Evolutionary conservation across 2,113 vertebrate species (phyloP), one percentile per base, ranked within the genome.

Genomic region (Nanorana parkeri): DNA sequence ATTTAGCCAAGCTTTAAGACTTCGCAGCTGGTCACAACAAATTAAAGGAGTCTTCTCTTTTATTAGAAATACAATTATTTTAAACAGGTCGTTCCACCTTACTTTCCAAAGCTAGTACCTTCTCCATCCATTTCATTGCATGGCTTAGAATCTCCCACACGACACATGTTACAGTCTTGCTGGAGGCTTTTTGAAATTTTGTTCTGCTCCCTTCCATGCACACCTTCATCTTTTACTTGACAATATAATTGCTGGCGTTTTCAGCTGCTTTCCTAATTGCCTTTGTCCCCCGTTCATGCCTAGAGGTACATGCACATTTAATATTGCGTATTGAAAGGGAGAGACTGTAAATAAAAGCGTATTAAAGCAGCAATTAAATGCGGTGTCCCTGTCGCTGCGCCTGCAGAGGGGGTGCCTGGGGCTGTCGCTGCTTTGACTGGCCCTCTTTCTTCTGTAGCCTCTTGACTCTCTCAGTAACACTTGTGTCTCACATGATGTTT

Each of bases 391-490:
- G 64, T 65, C 80, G 63, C 72, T 47, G 20, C 13, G 52, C 61
- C 47, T 41, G 80, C 68, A 72, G 79, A 81, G 66, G 54, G 41
- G 69, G 67, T 26, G 78, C 80, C 80, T 29, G 69, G 60, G 80
- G 69, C 80, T 74, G 52, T 32, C 61, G 58, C 80, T 55, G 72
- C 54, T 75, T 61, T 68, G 68, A 68, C 67, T 76, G 64, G 76
- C 23, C 23, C 29, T 19, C 63, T 80, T 80, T 69, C 64, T 67
- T 54, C 47, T n/a, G 19, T 47, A 52, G 63, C 60, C 47, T 81
- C 80, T 83, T 83, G 80, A 83, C 80, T 83, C 71, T 83, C 80
- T 83, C 80, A 83, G 17, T 56, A 83, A 83, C 80, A 83, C 80
- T 75, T 83, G 80, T 76, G 72, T 76, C 80, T 83, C 32, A n/a